Base-by-base conservation (phyloP, 2,113 vertebrate genomes). In the Xyliphius kryptos region DNA sequence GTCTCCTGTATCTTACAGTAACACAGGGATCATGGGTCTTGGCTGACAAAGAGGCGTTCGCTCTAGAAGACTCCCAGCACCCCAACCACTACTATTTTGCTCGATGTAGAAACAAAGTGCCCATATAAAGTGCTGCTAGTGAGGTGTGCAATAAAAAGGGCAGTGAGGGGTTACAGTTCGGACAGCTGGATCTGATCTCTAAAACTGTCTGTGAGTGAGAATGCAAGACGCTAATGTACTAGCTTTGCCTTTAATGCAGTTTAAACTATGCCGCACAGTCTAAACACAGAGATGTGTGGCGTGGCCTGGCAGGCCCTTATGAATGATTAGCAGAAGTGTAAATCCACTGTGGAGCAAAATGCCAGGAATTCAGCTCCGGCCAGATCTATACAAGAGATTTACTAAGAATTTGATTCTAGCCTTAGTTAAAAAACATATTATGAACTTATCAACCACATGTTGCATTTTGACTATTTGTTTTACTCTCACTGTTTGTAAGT, bases 1-100 rank as follows among this genome's bases (percentile, higher is more conserved):
- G 56, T 64, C 56, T 56, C 54, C 32, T 51, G 41, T 68, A 56
- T 56, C 65, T 68, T 63, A 49, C n/a, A n/a, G n/a, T n/a, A n/a
- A n/a, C n/a, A n/a, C n/a, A n/a, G 26, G 52, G 44, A 55, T 37
- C 46, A 57, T 38, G 46, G 38, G 37, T 38, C 44, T 41, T 63
- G 52, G 44, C 52, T 65, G 63, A 65, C n/a, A n/a, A n/a, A n/a
- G n/a, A n/a, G n/a, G 44, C 44, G 19, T 2, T 21, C 51, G 36
- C 51, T 15, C 19, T 17, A 54, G 21, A n/a, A n/a, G n/a, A n/a
- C n/a, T 12, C 56, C 47, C 43, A 17, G 12, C 22, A 43, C 43
- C 43, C 56, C 20, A 36, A 19, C n/a, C 19, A 21, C 61, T 55
- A 36, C 40, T 40, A 52, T 52, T n/a, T 21, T 66, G 9, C 5